Base-by-base conservation (phyloP, 2,888 invertebrate genomes). In the Loripinus fragilis region DNA sequence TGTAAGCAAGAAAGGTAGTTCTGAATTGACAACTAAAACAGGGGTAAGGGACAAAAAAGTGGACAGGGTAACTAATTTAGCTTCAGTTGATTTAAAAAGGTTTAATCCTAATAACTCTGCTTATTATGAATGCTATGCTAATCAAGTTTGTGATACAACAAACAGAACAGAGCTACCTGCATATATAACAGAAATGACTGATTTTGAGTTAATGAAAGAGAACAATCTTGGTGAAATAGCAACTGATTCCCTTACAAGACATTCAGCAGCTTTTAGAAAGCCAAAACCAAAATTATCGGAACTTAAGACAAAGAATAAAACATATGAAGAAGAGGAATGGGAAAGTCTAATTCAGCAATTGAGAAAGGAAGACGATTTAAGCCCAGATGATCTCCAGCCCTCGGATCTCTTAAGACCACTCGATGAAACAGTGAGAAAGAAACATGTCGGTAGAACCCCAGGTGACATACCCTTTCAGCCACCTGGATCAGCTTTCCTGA, bases 361-460 rank as follows among this genome's bases (percentile, higher is more conserved):
- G 38, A 83, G 80, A 67, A 80, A 83, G 66, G 81, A 76, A 42
- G 83, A 81, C 50, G 71, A 83, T 38, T 30, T 60, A 10, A 83
- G 80, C 52, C 78, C 83, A 45, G 78, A 77, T 83, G 83, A 83
- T 64, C 78, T 83, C 45, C 70, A 83, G 42, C 83, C 83, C 15
- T 72, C 78, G 30, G 83, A 83, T 48, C 76, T 83, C 35, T 52
- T 83, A 30, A 30, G 73, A 41, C 78, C 80, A 48, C 50, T 83
- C 0, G 76, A 71, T 52, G 74, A 76, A 42, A 67, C 66, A 67
- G 42, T 67, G 28, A 67, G 17, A 33, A 41, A 23, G 23, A 67
- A 67, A 23, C 12, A 35, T 10, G 3, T 23, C 33, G 10, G 12
- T 30, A 12, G 8, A 33, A 38, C n/a, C 7, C 35, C 20, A 7